Evolutionary conservation across 2,888 invertebrate genomes (phyloP).

Genomic region (Nycteola revayana): DNA sequence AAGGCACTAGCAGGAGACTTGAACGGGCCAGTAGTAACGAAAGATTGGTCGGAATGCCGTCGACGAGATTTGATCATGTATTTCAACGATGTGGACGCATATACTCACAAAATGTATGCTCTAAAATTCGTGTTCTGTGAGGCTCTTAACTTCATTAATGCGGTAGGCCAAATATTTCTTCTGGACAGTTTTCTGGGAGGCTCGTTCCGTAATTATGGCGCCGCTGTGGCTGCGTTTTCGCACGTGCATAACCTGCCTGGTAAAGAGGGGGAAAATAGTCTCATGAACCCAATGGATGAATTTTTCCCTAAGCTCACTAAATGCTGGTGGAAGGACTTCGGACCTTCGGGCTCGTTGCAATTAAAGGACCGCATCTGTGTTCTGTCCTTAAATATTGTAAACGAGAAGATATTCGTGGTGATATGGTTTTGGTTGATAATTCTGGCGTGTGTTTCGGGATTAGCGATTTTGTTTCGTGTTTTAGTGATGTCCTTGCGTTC

Average conservation of each 20-base stretch:
- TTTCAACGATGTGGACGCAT: constrained; percentile 76
- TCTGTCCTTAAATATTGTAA: constrained; percentile 89
- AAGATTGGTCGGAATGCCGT: constrained; percentile 75
- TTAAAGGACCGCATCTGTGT: constrained; percentile 85
- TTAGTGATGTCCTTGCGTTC: constrained; percentile 79
- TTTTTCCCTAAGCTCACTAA: constrained; percentile 87
- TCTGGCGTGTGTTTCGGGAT: constrained; percentile 82
- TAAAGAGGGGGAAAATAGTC: constrained; percentile 49
- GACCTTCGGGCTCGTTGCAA: constrained; percentile 82
- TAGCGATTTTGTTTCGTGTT: constrained; percentile 85
- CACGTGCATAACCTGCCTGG: constrained; percentile 55
- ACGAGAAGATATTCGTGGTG: constrained; percentile 89
- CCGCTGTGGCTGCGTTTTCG: constrained; percentile 72
- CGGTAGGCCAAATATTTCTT: constrained; percentile 86
- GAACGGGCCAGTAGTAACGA: constrained; percentile 77
- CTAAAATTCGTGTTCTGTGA: constrained; percentile 87
- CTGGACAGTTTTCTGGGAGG: constrained; percentile 85
- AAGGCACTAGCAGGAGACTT: constrained; percentile 83
- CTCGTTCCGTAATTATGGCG: constrained; percentile 83
- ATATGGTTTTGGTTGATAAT: constrained; percentile 89
- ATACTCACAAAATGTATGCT: constrained; percentile 85
- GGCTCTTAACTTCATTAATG: constrained; percentile 86
- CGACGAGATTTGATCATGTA: constrained; percentile 82
- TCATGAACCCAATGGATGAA: constrained; percentile 85
- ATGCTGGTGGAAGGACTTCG: constrained; percentile 82